Evolutionary conservation across 2,797 vertebrate species (phyloP).

Genomic region (Takifugu ocellatus): DNA sequence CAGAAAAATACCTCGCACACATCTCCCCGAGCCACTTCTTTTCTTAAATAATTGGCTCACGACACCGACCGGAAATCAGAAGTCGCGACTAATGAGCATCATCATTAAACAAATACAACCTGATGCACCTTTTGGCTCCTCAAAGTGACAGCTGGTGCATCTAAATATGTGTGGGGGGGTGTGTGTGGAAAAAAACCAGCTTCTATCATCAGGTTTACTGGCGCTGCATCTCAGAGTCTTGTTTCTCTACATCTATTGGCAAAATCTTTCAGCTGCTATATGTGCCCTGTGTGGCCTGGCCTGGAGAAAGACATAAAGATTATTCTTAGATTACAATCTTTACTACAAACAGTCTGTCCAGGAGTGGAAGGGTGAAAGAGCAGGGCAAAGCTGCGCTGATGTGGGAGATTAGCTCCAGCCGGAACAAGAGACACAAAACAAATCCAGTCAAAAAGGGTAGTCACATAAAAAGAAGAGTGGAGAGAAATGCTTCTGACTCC

Average conservation of each 20-base stretch:
- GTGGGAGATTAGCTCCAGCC: constrained; percentile 59
- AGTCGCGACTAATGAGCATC: constrained; percentile 68
- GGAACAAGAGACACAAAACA: constrained; percentile 64
- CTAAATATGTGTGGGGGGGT: constrained; percentile 28
- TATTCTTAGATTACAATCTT: constrained; percentile 73
- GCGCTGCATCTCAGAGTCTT: constrained; percentile 47
- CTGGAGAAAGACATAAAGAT: constrained; percentile 67
- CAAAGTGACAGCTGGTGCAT: constrained; percentile 56
- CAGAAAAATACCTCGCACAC: constrained; percentile 17
- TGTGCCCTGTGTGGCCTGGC: constrained; percentile 41
- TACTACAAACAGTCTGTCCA: constrained; percentile 64
- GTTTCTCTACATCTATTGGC: constrained; percentile 45
- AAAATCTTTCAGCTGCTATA: constrained; percentile 53
- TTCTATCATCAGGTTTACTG: constrained; percentile 9
- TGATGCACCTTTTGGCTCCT: constrained; percentile 65
- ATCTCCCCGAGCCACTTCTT: constrained; percentile 30
- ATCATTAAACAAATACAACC: constrained; percentile 69
- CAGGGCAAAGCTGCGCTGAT: constrained; percentile 55
- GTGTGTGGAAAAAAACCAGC: too few species aligned
- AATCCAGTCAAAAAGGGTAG: constrained; percentile 59
- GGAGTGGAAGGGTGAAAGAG: constrained; percentile 50
- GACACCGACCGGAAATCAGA: constrained; percentile 6
- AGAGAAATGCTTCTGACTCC: constrained; percentile 52
- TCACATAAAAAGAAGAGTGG: constrained; percentile 51
- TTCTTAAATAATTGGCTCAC: constrained; percentile 59